Conservation (phyloP, 2,797 vertebrate genomes). For the Pelodytes ibericus region DNA sequence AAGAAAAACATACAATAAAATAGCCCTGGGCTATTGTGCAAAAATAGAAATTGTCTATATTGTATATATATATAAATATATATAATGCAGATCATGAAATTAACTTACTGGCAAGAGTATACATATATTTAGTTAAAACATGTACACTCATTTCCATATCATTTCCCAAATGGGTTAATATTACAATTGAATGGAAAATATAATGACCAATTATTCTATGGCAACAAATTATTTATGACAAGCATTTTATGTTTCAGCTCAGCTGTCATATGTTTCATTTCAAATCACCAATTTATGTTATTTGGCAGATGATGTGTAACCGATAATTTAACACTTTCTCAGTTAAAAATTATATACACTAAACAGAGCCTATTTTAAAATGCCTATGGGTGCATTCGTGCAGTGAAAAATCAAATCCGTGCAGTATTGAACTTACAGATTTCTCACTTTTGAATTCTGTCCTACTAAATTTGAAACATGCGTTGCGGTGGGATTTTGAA, state of each 20-base stretch:
- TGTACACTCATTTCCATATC: neutral
- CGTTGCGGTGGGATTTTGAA: too few species aligned
- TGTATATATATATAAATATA: too few species aligned
- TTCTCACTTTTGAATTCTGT: too few species aligned
- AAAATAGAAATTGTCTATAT: too few species aligned
- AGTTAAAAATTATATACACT: neutral
- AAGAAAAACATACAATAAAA: too few species aligned
- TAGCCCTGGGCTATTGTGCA: too few species aligned
- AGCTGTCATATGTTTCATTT: neutral
- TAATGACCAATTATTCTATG: neutral
- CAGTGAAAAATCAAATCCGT: too few species aligned
- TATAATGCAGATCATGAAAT: too few species aligned
- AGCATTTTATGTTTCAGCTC: neutral
- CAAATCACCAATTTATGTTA: neutral
- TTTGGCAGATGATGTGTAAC: neutral
- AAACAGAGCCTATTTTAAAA: too few species aligned
- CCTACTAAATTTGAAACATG: too few species aligned
- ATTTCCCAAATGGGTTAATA: neutral
- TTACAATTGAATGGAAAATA: neutral
- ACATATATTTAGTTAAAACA: neutral
- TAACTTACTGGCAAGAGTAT: neutral
- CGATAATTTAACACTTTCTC: neutral
- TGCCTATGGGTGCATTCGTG: too few species aligned
- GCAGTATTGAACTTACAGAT: too few species aligned
- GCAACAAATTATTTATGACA: slow-evolving; percentile 4